These are phyloP conservation scores for Chloroclystis v-ata DNA, from an alignment of 2,888 invertebrate species.

Conservation along the genomic window DNA sequence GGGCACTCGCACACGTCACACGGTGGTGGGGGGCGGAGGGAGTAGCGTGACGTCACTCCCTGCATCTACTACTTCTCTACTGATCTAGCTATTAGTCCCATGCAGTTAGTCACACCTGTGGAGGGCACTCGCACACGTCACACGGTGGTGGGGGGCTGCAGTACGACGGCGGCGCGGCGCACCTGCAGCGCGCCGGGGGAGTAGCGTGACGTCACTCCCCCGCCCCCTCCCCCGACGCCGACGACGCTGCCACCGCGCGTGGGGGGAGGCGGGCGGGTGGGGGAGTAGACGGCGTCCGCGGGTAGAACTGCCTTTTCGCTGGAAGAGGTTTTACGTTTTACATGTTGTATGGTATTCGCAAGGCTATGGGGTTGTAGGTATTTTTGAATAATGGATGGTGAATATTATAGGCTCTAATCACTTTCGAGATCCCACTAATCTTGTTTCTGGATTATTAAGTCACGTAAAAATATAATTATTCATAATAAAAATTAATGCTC, in stretches of 20 bases:
- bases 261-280: slow-evolving; percentile 61
- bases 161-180: slow-evolving; percentile 91
- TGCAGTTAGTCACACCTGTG: slow-evolving; percentile 45
- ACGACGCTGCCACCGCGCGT: slow-evolving; percentile 55
- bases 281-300: slow-evolving; percentile 86
- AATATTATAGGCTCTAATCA: too few species aligned
- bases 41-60: background rate
- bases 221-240: slow-evolving; percentile 31
- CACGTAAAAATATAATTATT: too few species aligned
- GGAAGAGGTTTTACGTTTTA: slow-evolving; percentile 1
- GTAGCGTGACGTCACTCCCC: slow-evolving; percentile 67
- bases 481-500: too few species aligned
- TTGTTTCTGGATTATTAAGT: too few species aligned
- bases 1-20: too few species aligned
- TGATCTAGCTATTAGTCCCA: too few species aligned
- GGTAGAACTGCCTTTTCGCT: slow-evolving; percentile 81
- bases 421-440: too few species aligned
- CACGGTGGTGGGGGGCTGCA: slow-evolving; percentile 91
- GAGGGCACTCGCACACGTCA: slow-evolving; percentile 42
- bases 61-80: background rate
- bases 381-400: too few species aligned
- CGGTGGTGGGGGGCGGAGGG: too few species aligned
- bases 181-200: slow-evolving; percentile 90
- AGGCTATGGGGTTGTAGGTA: too few species aligned
- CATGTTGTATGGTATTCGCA: too few species aligned